These are phyloP conservation scores for Mamestra configurata DNA, from an alignment of 1,140 invertebrate genomes.

Conservation along the genomic window DNA sequence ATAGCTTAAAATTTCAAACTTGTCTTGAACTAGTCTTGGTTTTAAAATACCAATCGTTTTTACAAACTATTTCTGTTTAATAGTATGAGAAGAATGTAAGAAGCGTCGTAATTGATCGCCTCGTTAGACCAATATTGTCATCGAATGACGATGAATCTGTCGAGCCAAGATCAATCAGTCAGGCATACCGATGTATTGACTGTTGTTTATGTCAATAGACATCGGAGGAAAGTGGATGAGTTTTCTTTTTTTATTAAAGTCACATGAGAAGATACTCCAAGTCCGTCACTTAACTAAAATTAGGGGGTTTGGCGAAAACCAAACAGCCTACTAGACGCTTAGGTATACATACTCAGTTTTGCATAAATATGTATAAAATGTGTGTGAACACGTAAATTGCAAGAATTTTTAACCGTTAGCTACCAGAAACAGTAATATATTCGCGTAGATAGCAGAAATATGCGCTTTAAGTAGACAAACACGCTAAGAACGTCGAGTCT, in stretches of 20 bases:
- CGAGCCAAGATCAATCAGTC: conserved; percentile 22
- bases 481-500: conserved; percentile 34
- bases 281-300: neutral
- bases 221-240: neutral
- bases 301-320: neutral
- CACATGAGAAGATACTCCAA: neutral
- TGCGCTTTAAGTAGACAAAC: conserved; percentile 34
- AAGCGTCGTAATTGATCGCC: conserved; percentile 11
- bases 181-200: conserved; percentile 41
- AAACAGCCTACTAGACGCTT: neutral
- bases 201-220: conserved; percentile 35
- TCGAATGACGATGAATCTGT: conserved; percentile 23
- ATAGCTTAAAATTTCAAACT: neutral
- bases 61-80: neutral
- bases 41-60: conserved; percentile 1
- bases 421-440: conserved; percentile 39
- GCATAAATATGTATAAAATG: conserved; percentile 2
- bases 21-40: neutral
- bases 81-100: conserved; percentile 17
- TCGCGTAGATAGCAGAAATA: conserved; percentile 1
- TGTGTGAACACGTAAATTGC: neutral
- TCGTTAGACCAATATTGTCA: conserved; percentile 46
- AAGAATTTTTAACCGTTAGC: conserved; percentile 22
- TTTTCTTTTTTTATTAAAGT: conserved; percentile 6
- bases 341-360: neutral